These are phyloP conservation scores for Mola mola DNA, from an alignment of 2,113 vertebrate genomes.

Conservation along the genomic window DNA sequence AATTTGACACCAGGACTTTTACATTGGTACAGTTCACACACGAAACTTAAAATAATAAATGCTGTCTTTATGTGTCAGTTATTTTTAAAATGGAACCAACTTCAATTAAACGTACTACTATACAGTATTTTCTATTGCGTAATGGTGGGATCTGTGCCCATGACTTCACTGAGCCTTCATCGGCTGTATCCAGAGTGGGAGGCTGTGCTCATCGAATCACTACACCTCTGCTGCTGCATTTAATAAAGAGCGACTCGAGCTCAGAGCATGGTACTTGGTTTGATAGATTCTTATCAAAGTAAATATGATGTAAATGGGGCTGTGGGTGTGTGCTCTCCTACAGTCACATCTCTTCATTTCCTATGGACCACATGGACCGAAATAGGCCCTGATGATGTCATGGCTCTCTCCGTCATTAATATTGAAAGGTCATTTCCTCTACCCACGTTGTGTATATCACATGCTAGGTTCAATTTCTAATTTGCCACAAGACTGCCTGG, in stretches of 20 bases:
- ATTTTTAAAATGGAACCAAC: too few relatives aligned
- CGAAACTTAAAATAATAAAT: too few relatives aligned
- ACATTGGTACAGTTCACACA: too few relatives aligned
- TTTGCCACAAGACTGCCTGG: conserved; percentile 57
- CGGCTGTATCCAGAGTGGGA: conserved; percentile 44
- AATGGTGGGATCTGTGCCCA: not conserved
- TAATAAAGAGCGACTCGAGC: conserved; percentile 59
- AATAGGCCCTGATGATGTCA: conserved; percentile 61
- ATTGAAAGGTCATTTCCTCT: conserved; percentile 66
- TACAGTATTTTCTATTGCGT: too few relatives aligned
- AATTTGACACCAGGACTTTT: too few relatives aligned
- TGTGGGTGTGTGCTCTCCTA: conserved; percentile 30
- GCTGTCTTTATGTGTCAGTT: too few relatives aligned
- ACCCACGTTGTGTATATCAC: conserved; percentile 56
- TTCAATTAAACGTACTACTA: too few relatives aligned
- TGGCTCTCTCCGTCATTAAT: conserved; percentile 61
- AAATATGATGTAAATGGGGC: conserved; percentile 51
- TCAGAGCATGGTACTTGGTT: conserved; percentile 27
- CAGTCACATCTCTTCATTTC: conserved; percentile 37
- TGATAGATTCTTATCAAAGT: conserved; percentile 63
- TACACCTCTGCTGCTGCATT: conserved; percentile 58
- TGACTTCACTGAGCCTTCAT: conserved; percentile 53
- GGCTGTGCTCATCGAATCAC: conserved; percentile 62
- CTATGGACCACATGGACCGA: conserved; percentile 34
- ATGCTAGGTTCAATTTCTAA: conserved; percentile 60